Evolutionary conservation across 2,888 invertebrate species (phyloP), one percentile per base, ranked within the genome.

Genomic region (Andrena trimmerana): DNA sequence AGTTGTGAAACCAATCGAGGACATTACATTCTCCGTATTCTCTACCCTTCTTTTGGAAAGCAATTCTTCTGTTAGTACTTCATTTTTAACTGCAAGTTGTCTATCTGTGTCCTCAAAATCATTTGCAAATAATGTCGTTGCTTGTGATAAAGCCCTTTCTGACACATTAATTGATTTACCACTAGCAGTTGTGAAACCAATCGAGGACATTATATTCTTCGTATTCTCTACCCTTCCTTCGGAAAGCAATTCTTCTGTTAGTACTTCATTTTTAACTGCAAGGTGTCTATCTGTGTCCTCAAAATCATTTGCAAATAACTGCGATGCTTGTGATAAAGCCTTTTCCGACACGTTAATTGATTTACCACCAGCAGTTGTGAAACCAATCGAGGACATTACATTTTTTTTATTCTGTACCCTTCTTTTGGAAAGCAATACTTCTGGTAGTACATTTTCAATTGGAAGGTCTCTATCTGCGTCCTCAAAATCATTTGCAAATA

Each of bases 401-500:
- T 10, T 66, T 2, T 48, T 57, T 1, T 10, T 24, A 8, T 13
- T 10, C 2, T 42, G 8, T 48, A 67, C 24, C n/a, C 50, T 52
- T 60, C 59, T 33, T 31, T 73, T 66, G 0, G 27, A 10, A 7
- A 27, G 24, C 27, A 78, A n/a, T 7, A 20, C 16, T 50, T 66
- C 59, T 20, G 50, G 27, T 7, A 80, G n/a, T 33, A 75, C 8
- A 36, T 75, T 52, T 24, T 54, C 52, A 24, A 71, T n/a, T 57
- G 4, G 13, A 16, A 65, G 24, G 7, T 42, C n/a, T 42, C 57
- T 24, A 48, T 75, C 75, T 8, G 33, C 36, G 8, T 52, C 36
- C 24, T 71, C 10, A 13, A 71, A 42, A 42, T 54, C 31, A 48
- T 74, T 24, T 1, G 36, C 36, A 69, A 67, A 66, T 16, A 69